Percentiles rank a stretch among this genome's conserved stretches.
Evolutionary conservation across 1,140 invertebrate species (phyloP).

Genomic region (Drosophila kepulauana): DNA sequence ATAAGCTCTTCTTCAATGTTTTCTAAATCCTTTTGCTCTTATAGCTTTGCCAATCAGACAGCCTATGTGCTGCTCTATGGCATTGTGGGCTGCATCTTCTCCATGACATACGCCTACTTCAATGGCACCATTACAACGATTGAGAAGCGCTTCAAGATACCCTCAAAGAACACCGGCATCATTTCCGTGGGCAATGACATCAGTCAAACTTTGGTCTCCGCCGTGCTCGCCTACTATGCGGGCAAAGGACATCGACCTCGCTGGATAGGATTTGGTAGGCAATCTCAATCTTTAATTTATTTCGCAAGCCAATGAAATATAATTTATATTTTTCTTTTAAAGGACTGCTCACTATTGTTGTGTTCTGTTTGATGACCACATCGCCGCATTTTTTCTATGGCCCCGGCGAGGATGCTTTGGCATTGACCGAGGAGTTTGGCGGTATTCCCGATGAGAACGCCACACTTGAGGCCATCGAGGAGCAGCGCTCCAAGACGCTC

Average conservation of each 20-base stretch:
- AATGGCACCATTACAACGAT: slow-evolving; percentile 92
- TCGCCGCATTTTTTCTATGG: slow-evolving; percentile 91
- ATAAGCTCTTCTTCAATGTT: not conserved
- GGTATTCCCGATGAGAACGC: slow-evolving; percentile 79
- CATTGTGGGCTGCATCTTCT: slow-evolving; percentile 90
- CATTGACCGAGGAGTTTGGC: slow-evolving; percentile 88
- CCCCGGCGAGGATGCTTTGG: slow-evolving; percentile 88
- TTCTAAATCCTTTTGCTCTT: not conserved
- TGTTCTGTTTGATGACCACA: slow-evolving; percentile 90
- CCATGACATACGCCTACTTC: slow-evolving; percentile 91
- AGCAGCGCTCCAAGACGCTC: slow-evolving; percentile 82
- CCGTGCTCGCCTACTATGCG: slow-evolving; percentile 72
- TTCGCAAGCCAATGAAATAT: slow-evolving; percentile 47
- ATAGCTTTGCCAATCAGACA: slow-evolving; percentile 90
- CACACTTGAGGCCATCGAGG: slow-evolving; percentile 77
- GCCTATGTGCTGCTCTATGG: slow-evolving; percentile 91
- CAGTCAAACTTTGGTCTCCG: slow-evolving; percentile 68
- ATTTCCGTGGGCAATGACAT: slow-evolving; percentile 90
- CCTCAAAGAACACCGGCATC: slow-evolving; percentile 90
- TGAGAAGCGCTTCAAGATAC: slow-evolving; percentile 93
- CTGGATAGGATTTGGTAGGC: slow-evolving; percentile 77
- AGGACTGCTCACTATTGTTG: slow-evolving; percentile 89
- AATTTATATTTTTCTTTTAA: slow-evolving; percentile 46
- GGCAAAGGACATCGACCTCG: slow-evolving; percentile 76
- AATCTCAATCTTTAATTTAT: slow-evolving; percentile 82